These are phyloP conservation scores for Nasua narica DNA, from an alignment of 2,797 vertebrate species.

Conservation along the genomic window DNA sequence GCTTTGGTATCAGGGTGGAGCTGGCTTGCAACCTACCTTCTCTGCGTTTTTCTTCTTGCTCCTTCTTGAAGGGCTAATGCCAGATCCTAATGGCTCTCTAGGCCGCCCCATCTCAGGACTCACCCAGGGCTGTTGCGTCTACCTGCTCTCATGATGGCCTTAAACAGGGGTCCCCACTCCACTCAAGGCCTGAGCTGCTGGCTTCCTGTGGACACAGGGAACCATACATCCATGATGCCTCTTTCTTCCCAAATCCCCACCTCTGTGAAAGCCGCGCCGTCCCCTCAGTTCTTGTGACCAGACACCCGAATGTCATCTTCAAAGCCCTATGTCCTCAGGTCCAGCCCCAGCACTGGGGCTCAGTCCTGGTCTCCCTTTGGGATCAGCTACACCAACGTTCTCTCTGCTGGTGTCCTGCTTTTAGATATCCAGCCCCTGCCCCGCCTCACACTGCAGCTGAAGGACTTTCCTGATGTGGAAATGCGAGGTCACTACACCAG, in stretches of 20 bases:
- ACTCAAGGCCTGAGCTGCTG: background rate
- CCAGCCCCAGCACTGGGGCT: background rate
- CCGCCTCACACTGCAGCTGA: background rate
- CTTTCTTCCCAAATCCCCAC: background rate
- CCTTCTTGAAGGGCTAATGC: background rate
- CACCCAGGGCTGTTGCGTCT: background rate
- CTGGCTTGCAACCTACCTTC: background rate
- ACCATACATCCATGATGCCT: too few species aligned
- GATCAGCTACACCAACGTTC: fast-evolving
- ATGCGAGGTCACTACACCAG: background rate
- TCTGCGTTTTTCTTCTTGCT: background rate
- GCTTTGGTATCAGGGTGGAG: background rate
- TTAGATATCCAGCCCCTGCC: background rate
- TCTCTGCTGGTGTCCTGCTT: background rate
- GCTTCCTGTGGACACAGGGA: background rate
- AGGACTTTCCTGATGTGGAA: background rate
- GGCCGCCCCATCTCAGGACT: background rate
- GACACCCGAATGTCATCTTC: background rate
- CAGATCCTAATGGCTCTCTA: background rate
- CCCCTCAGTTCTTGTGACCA: background rate
- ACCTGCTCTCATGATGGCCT: background rate
- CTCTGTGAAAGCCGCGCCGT: background rate
- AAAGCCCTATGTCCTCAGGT: background rate
- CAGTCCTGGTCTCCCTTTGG: background rate
- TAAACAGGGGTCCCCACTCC: background rate